Evolutionary conservation across 2,888 invertebrate genomes (phyloP).

Genomic region (Drosophila bunnanda): DNA sequence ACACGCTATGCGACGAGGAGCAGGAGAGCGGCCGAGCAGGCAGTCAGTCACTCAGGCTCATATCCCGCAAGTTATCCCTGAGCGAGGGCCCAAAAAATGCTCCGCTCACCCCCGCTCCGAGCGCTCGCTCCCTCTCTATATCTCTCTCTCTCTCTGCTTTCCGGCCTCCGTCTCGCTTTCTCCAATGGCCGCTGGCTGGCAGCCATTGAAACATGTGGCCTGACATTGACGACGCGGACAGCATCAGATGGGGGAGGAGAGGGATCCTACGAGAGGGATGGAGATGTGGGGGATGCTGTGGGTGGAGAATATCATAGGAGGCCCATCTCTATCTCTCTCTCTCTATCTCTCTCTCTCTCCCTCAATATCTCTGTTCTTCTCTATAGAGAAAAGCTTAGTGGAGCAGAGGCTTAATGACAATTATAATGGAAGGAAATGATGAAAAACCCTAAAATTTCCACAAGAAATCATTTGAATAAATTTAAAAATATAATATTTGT

Average conservation of each 20-base stretch:
- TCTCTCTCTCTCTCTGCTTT: conserved; percentile 8
- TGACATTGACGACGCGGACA: conserved; percentile 61
- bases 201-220: conserved; percentile 76
- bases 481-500: background rate
- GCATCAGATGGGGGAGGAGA: background rate
- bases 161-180: conserved; percentile 35
- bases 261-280: background rate
- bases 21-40: conserved; percentile 34
- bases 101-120: conserved; percentile 12
- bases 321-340: background rate
- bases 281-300: background rate
- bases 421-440: conserved; percentile 26
- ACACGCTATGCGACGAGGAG: conserved; percentile 81
- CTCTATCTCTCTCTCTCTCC: background rate
- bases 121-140: background rate
- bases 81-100: conserved; percentile 47
- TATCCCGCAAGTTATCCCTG: conserved; percentile 64
- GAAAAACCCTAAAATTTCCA: background rate
- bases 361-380: too few species aligned
- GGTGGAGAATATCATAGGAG: background rate
- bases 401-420: conserved; percentile 19
- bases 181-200: conserved; percentile 55
- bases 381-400: conserved; percentile 16
- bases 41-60: conserved; percentile 43
- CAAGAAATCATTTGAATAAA: background rate